Percentiles rank a stretch among this genome's conserved stretches.
phyloP scores from a whole-genome alignment of 2,797 vertebrate species.

The Ispidina lecontei region DNA sequence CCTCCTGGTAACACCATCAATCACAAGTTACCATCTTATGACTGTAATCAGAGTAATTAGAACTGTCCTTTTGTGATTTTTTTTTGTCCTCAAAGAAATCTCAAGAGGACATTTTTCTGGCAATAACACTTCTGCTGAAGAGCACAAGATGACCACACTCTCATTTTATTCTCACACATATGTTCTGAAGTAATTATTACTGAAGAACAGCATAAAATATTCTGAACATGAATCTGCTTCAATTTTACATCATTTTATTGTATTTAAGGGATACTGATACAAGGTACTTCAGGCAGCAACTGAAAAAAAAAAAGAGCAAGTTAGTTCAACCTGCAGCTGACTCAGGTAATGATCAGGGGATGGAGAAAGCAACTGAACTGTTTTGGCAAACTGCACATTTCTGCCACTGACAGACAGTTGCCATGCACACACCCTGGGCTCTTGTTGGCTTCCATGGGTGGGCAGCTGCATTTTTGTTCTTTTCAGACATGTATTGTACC shows the following conservation, averaged over 20 bases:
- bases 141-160: not conserved
- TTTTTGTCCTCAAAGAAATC: conserved; percentile 1
- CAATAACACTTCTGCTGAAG: not conserved
- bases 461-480: not conserved
- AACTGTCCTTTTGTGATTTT: not conserved
- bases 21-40: not conserved
- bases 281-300: not conserved
- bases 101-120: not conserved
- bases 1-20: not conserved
- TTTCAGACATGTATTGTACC: not conserved
- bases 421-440: not conserved
- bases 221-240: not conserved
- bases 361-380: not conserved
- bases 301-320: not conserved
- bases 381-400: not conserved
- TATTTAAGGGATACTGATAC: not conserved
- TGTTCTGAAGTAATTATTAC: not conserved
- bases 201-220: not conserved
- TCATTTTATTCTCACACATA: not conserved
- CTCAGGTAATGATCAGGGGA: not conserved
- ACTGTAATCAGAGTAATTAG: conserved; percentile 12
- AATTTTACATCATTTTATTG: not conserved
- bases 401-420: not conserved
- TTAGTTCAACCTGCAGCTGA: not conserved
- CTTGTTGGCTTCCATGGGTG: not conserved